Evolutionary conservation across 2,888 invertebrate species (phyloP).

Genomic region (Esperia sulphurella): DNA sequence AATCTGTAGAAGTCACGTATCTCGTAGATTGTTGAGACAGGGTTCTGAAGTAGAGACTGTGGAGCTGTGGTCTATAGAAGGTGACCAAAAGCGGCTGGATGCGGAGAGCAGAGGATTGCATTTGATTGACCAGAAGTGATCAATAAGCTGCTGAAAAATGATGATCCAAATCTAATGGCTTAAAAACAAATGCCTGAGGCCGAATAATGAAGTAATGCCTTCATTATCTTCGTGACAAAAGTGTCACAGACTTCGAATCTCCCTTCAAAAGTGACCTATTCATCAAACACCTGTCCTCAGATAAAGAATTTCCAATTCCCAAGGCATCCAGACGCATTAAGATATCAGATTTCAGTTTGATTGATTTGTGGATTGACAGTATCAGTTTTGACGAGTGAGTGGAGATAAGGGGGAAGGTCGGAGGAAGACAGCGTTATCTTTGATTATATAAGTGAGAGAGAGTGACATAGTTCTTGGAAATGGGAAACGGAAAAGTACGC

Average conservation of each 20-base stretch:
- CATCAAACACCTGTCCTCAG: slow-evolving; percentile 2
- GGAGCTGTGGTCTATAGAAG: no score
- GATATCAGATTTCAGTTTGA: slow-evolving; percentile 3
- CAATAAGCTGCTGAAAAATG: no score
- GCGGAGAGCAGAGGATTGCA: no score
- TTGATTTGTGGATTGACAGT: slow-evolving; percentile 3
- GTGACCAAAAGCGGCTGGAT: no score
- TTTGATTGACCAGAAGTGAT: no score
- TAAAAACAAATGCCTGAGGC: no score
- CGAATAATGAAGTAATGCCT: no score
- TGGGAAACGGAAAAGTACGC: background rate
- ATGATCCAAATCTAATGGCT: no score
- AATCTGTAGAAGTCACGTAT: no score
- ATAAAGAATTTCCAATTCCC: slow-evolving; percentile 2
- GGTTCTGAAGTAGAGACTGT: no score
- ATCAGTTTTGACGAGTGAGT: slow-evolving; percentile 1
- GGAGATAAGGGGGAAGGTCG: background rate
- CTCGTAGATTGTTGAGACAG: no score
- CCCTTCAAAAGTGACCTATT: background rate
- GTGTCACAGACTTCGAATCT: background rate
- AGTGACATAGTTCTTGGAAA: background rate
- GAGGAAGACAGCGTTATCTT: background rate
- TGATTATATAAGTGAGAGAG: background rate
- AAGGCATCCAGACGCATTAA: background rate
- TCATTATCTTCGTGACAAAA: no score